Conservation (phyloP, 2,797 vertebrate genomes). For the Babyrousa celebensis region DNA sequence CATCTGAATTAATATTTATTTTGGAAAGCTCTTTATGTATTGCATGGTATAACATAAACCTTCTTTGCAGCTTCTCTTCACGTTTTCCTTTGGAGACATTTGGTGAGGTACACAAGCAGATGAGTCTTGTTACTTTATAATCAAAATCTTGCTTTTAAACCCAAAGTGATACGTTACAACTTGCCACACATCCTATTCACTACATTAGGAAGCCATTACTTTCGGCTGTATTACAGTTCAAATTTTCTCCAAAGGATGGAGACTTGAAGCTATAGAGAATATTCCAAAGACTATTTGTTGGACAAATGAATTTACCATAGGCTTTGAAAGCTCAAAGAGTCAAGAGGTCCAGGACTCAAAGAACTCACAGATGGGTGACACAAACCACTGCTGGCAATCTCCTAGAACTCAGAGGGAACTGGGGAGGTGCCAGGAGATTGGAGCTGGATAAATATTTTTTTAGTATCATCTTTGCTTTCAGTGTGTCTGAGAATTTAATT, state of each 20-base stretch:
- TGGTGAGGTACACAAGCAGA: neutral
- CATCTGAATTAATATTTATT: neutral
- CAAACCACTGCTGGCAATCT: slow-evolving; percentile 13
- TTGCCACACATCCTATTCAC: neutral
- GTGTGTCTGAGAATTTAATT: neutral
- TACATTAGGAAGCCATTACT: neutral
- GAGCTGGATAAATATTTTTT: slow-evolving; percentile 32
- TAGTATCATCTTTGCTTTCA: neutral
- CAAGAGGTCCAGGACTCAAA: slow-evolving; percentile 53
- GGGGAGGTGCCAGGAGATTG: slow-evolving; percentile 29
- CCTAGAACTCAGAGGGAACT: slow-evolving; percentile 21
- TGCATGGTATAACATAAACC: neutral
- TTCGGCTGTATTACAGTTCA: neutral
- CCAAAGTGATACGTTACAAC: slow-evolving; percentile 20
- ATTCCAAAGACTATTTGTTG: slow-evolving; percentile 68
- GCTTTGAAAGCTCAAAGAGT: slow-evolving; percentile 73
- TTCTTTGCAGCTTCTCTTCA: neutral
- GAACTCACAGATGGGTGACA: slow-evolving; percentile 68
- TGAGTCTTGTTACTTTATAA: neutral
- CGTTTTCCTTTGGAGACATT: neutral
- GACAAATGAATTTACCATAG: slow-evolving; percentile 71
- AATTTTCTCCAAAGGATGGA: neutral
- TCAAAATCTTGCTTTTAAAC: slow-evolving; percentile 6
- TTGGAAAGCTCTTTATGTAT: neutral
- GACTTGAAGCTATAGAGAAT: slow-evolving; percentile 34